A percentile compares a stretch with the other conserved stretches of the same genome.
Conservation (phyloP, 2,113 vertebrate genomes). For the Enhydra lutris region DNA sequence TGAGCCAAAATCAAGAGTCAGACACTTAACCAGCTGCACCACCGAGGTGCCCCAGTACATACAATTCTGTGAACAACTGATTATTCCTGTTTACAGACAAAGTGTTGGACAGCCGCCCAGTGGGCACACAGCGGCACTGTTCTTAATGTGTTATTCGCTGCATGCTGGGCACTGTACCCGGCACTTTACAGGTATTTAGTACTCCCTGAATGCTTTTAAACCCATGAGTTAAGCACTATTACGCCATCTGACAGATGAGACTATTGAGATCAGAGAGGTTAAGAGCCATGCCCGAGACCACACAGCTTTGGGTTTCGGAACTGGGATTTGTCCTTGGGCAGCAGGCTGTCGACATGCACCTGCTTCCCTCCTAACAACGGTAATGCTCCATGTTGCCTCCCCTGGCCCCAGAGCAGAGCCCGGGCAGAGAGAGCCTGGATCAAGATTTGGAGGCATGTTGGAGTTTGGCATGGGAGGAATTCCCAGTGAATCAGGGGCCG, state of each 20-base stretch:
- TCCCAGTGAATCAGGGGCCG: not conserved
- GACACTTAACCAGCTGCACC: not conserved
- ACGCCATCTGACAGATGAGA: not conserved
- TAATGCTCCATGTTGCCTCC: rapidly evolving
- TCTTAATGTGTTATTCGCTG: not conserved
- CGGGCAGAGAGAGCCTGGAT: not conserved
- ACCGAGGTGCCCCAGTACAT: not conserved
- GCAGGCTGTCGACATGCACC: too few species aligned
- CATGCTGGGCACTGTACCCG: not conserved
- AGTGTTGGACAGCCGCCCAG: too few species aligned
- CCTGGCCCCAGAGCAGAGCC: not conserved
- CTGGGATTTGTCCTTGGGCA: not conserved
- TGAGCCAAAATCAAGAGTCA: not conserved
- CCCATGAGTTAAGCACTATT: not conserved
- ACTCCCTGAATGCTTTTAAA: not conserved
- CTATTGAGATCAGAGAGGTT: not conserved
- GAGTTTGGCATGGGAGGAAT: rapidly evolving
- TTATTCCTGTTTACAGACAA: not conserved
- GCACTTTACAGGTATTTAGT: not conserved
- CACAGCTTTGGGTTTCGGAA: not conserved
- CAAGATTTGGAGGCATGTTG: not conserved
- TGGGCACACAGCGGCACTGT: not conserved
- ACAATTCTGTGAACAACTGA: not conserved
- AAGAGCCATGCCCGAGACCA: not conserved
- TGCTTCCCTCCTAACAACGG: not conserved